phyloP scores from a whole-genome alignment of 1,140 invertebrate species.

The Pentalonia nigronervosa region DNA sequence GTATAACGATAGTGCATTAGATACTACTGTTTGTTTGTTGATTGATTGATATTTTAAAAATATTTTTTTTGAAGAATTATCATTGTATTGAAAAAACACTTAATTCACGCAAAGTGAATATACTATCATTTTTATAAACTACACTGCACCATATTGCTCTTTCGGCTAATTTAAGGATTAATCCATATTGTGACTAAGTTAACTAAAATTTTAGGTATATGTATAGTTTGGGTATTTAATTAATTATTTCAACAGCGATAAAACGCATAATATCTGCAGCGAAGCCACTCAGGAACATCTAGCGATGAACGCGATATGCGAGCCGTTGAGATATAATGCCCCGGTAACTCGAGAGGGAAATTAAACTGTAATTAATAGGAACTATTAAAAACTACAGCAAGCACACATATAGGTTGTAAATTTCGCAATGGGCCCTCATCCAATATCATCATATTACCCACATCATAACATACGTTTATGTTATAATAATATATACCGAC shows the following conservation, averaged over 20 bases:
- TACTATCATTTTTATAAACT: neutral
- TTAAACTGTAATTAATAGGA: slow-evolving; percentile 39
- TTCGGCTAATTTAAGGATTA: neutral
- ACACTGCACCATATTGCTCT: neutral
- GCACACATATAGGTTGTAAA: neutral
- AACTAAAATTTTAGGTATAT: neutral
- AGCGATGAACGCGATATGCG: neutral
- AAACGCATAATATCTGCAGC: neutral
- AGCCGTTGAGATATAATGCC: neutral
- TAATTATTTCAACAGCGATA: neutral
- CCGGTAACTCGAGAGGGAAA: neutral
- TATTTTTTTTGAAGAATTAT: neutral
- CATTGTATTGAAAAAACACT: no score
- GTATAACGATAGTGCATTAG: neutral
- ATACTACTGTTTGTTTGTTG: neutral
- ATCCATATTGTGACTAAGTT: neutral
- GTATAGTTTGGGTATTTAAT: neutral
- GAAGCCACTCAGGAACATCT: slow-evolving; percentile 15
- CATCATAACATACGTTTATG: neutral
- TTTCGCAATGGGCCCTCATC: neutral
- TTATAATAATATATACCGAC: neutral
- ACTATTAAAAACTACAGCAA: neutral
- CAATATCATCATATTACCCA: neutral
- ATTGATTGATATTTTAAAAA: neutral
- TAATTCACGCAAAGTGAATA: neutral